These are phyloP conservation scores for Paragorgia papillata DNA, from an alignment of 92 coral and sea anemone species.

Conservation along the genomic window DNA sequence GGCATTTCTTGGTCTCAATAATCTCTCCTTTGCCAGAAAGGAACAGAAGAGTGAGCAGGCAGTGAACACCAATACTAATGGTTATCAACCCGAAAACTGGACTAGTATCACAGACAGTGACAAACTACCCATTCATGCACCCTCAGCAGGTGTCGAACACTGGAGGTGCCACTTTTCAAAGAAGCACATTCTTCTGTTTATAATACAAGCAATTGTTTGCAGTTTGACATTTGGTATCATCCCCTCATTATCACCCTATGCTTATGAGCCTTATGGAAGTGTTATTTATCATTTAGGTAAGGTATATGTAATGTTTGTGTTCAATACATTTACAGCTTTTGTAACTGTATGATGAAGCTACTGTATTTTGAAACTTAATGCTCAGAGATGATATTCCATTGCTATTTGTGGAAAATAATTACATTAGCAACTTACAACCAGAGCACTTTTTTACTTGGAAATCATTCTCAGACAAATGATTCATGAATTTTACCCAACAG, in stretches of 20 bases:
- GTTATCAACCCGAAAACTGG: neutral
- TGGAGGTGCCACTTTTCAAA: conserved; percentile 9
- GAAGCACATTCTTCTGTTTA: neutral
- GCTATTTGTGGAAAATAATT: no score
- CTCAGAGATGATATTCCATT: no score
- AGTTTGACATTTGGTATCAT: conserved; percentile 28
- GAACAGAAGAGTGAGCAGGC: conserved; percentile 48
- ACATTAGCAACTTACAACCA: no score
- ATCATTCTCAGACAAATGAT: no score
- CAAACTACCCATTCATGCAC: conserved; percentile 21
- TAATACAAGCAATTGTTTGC: conserved; percentile 9
- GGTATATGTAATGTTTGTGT: neutral
- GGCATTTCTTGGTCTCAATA: conserved; percentile 79
- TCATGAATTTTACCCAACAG: no score
- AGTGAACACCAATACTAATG: conserved; percentile 5
- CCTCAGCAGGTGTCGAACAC: neutral
- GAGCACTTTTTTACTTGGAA: no score
- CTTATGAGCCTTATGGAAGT: conserved; percentile 82
- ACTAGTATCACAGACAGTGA: conserved; percentile 43
- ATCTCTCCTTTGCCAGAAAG: conserved; percentile 72
- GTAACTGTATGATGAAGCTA: no score
- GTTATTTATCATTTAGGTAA: conserved; percentile 85
- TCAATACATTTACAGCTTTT: neutral
- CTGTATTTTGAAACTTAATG: no score
- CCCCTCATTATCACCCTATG: conserved; percentile 47